Percentiles rank a stretch among this genome's conserved stretches.
Evolutionary conservation across 2,113 vertebrate species (phyloP).

Genomic region (Symphodus melops): DNA sequence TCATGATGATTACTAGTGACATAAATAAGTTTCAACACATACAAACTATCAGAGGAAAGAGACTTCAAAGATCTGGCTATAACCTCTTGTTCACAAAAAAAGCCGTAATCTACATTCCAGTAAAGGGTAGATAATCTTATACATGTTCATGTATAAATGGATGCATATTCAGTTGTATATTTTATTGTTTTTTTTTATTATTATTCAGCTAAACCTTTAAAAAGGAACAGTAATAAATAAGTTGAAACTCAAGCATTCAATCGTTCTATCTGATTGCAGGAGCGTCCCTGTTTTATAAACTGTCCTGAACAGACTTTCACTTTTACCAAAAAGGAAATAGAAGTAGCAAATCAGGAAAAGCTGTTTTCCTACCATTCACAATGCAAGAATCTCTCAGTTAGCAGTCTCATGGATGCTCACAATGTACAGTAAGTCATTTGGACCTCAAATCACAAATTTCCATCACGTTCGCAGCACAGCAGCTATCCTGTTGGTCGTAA

Average conservation of each 20-base stretch:
- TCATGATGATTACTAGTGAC: conserved; percentile 75
- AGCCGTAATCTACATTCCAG: conserved; percentile 82
- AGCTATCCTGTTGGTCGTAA: conserved; percentile 72
- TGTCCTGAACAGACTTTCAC: conserved; percentile 67
- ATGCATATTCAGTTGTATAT: conserved; percentile 78
- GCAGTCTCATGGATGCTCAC: conserved; percentile 59
- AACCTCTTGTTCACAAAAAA: conserved; percentile 61
- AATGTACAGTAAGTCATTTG: conserved; percentile 56
- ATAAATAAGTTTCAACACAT: conserved; percentile 80
- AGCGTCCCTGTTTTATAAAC: conserved; percentile 71
- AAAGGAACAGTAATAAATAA: conserved; percentile 83
- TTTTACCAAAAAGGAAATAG: conserved; percentile 64
- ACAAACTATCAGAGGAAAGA: conserved; percentile 75
- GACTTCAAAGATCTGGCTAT: conserved; percentile 61
- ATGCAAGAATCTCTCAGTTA: conserved; percentile 64
- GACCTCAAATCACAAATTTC: conserved; percentile 54
- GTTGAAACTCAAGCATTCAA: conserved; percentile 76
- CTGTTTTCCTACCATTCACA: conserved; percentile 50
- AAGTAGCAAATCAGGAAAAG: conserved; percentile 55
- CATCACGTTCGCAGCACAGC: conserved; percentile 62
- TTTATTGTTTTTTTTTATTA: conserved; percentile 44
- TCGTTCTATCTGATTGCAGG: conserved; percentile 68
- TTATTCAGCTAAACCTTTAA: conserved; percentile 74
- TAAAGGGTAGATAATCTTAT: conserved; percentile 76
- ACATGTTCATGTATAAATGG: conserved; percentile 72